Conservation (phyloP, 1,140 invertebrate genomes). For the Tetramorium parvispinum region DNA sequence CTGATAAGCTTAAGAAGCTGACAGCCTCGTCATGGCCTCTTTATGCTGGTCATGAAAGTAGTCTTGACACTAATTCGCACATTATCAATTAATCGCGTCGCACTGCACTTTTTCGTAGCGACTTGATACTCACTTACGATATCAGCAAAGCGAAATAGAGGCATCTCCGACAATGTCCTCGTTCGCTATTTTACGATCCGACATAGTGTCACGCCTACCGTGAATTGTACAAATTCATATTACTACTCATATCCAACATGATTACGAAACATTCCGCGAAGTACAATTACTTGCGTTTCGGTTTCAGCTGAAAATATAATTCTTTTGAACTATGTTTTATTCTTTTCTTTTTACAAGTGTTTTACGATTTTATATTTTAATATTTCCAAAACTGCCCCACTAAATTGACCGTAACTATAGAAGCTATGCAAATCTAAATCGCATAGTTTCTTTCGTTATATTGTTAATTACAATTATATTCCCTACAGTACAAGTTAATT, state of each 20-base stretch:
- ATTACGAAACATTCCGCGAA: conserved; percentile 38
- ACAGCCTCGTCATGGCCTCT: neutral
- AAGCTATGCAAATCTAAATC: neutral
- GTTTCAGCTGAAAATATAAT: conserved; percentile 1
- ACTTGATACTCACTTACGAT: neutral
- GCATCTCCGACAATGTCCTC: conserved; percentile 6
- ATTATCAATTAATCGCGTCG: conserved; percentile 63
- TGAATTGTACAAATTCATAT: conserved; percentile 68
- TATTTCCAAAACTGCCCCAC: neutral
- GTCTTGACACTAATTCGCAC: conserved; percentile 69
- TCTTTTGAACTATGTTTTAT: neutral
- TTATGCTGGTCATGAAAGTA: conserved; percentile 11
- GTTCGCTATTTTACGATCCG: conserved; percentile 47
- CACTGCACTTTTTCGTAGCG: neutral
- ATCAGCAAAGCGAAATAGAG: neutral
- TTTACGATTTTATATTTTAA: neutral
- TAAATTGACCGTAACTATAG: neutral
- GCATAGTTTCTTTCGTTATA: neutral
- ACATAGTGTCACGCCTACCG: conserved; percentile 76
- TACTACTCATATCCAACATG: conserved; percentile 8
- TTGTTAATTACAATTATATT: neutral
- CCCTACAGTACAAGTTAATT: neutral
- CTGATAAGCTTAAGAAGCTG: neutral
- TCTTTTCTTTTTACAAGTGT: neutral
- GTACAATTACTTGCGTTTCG: neutral